Percentiles rank a stretch among this genome's conserved stretches.
These are phyloP conservation scores for Penaeus vannamei DNA, from an alignment of 1,140 invertebrate genomes.

Conservation along the genomic window DNA sequence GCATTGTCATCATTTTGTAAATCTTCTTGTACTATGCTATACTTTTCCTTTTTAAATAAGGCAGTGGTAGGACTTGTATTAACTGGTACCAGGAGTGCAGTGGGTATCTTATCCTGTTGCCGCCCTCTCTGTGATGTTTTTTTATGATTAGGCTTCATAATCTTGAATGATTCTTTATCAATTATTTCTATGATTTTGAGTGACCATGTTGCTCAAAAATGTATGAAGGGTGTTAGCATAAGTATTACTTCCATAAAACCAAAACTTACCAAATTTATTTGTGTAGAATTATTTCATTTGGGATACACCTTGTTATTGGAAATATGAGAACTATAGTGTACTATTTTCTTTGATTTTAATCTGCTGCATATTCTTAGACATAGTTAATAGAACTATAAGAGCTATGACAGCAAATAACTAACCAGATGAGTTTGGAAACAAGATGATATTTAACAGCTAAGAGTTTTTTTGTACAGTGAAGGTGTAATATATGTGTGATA, in stretches of 20 bases:
- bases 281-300: not conserved
- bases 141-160: constrained; percentile 12
- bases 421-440: constrained; percentile 15
- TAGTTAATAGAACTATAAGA: constrained; percentile 1
- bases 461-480: constrained; percentile 50
- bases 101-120: constrained; percentile 6
- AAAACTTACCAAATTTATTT: not conserved
- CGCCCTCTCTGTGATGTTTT: constrained; percentile 9
- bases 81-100: constrained; percentile 49
- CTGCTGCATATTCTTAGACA: too few relatives aligned
- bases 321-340: too few relatives aligned
- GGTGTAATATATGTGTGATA: constrained; percentile 51
- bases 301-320: too few relatives aligned
- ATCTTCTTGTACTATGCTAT: not conserved
- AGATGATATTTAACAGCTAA: not conserved
- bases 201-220: not conserved
- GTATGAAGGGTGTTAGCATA: not conserved
- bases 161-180: not conserved
- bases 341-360: too few relatives aligned
- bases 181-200: constrained; percentile 3
- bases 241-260: not conserved
- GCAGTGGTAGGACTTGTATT: constrained; percentile 23
- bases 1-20: not conserved
- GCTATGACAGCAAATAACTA: constrained; percentile 35
- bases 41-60: not conserved